Evolutionary conservation across 2,113 vertebrate genomes (phyloP).

Genomic region (Struthidea cinerea): DNA sequence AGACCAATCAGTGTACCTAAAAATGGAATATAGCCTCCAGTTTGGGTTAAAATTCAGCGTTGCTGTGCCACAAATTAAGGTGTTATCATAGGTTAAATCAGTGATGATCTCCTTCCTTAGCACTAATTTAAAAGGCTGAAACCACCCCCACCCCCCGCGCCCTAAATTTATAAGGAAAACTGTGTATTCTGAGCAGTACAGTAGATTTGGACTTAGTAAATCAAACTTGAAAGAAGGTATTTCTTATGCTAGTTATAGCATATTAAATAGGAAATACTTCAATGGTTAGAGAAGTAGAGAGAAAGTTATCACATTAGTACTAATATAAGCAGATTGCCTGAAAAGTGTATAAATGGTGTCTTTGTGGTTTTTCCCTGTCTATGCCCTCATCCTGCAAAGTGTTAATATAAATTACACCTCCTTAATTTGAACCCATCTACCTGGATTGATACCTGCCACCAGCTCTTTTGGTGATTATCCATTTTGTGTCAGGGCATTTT

Average conservation of each 20-base stretch:
- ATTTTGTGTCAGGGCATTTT: background rate
- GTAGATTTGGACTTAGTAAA: background rate
- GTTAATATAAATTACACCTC: rapidly evolving
- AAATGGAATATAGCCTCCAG: background rate
- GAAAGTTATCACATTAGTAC: background rate
- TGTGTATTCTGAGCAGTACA: background rate
- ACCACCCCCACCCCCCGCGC: rapidly evolving
- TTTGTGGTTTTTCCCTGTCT: background rate
- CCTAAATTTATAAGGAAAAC: background rate
- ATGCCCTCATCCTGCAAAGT: background rate
- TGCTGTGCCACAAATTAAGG: background rate
- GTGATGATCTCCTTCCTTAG: background rate
- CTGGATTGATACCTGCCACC: background rate
- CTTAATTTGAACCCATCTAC: background rate
- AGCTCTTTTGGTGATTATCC: background rate
- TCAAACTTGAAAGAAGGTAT: background rate
- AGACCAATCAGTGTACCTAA: background rate
- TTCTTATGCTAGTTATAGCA: background rate
- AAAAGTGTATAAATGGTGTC: background rate
- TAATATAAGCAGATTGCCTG: background rate
- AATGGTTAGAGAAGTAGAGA: background rate
- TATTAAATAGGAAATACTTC: background rate
- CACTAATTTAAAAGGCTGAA: background rate
- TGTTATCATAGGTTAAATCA: background rate
- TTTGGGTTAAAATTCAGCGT: background rate